These are phyloP conservation scores for Vidua macroura DNA, from an alignment of 2,113 vertebrate genomes.

Conservation along the genomic window DNA sequence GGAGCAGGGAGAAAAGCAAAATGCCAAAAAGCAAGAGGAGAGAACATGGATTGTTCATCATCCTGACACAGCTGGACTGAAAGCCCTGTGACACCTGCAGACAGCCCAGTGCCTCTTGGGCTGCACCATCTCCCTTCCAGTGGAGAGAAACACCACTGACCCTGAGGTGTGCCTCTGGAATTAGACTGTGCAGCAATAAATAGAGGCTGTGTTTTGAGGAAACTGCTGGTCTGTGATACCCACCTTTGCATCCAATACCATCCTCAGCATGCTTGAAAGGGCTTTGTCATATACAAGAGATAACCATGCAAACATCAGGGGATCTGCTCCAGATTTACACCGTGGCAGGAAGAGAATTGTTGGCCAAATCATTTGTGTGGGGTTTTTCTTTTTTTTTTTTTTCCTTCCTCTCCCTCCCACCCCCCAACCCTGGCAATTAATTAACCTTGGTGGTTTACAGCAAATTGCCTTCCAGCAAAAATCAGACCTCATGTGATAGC, in stretches of 20 bases:
- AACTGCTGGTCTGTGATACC: background rate
- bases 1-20: background rate
- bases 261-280: fast-evolving
- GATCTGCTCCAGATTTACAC: background rate
- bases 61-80: background rate
- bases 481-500: background rate
- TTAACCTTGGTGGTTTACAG: background rate
- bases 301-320: background rate
- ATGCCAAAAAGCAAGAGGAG: background rate
- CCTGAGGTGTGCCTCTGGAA: background rate
- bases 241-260: background rate
- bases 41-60: background rate
- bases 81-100: background rate
- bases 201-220: background rate
- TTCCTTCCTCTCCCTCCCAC: too few relatives aligned
- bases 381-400: fast-evolving
- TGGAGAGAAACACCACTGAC: background rate
- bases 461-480: constrained; percentile 15
- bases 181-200: background rate
- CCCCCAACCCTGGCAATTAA: background rate
- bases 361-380: background rate
- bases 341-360: background rate
- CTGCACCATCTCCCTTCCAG: background rate
- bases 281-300: fast-evolving
- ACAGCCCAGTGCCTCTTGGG: background rate